Base-by-base conservation (phyloP, 1,140 invertebrate species). In the Drosophila cardini region DNA sequence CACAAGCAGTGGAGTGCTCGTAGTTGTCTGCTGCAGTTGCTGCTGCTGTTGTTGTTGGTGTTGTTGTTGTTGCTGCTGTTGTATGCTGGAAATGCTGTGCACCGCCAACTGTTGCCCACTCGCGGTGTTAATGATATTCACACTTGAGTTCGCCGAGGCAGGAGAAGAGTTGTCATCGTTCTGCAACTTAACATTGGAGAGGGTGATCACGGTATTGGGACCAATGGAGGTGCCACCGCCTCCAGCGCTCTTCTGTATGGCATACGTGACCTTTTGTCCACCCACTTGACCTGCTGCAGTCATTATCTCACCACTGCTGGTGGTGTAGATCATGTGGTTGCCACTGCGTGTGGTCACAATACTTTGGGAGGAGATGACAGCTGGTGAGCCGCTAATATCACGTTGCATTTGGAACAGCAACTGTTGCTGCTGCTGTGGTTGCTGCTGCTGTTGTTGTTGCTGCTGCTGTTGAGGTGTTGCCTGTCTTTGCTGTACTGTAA, bases 241-340 rank as follows among this genome's bases (percentile, higher is more conserved):
- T 1, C 77, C 76, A 9, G 70, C 36, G 15, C 63, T 65, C 48
- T 90, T 90, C 63, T 90, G 85, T 75, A 90, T 80, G 72, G 86
- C 81, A 72, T 90, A 90, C 6, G 86, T 79, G 1, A 90, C 75
- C 52, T 91, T 91, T 53, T 91, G 90, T n/a, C 70, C 76, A 1
- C 73, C 71, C n/a, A 78, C 73, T 4, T 83, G 61, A 0, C 65
- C 57, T 0, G 73, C 65, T 2, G 77, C 78, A 11, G 80, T 80
- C 40, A 86, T 72, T 6, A 90, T 86, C 21, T 86, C 82, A 13
- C 87, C 76, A 40, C 90, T 83, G 63, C 77, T 90, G 4, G 90
- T 91, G 10, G 90, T 91, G 38, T 91, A 91, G 46, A 91, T 91
- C 86, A 91, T 89, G 38, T 91, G 90, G 58, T 84, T 91, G 70